phyloP scores from a whole-genome alignment of 2,888 invertebrate genomes.

The Mamestra brassicae region DNA sequence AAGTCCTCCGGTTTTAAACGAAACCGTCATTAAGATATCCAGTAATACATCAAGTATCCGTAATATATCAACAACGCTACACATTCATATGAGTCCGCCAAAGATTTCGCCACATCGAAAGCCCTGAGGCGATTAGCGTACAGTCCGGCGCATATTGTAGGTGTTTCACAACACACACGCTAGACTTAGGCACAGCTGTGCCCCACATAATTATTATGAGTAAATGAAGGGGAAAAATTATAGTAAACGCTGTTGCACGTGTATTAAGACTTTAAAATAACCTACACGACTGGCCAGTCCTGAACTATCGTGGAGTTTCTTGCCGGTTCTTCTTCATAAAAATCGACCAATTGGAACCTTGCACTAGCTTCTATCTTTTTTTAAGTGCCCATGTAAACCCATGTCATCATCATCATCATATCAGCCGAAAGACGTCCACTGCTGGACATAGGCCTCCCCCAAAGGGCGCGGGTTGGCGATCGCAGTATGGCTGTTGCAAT shows the following conservation, averaged over 20 bases:
- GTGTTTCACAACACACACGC: slow-evolving; percentile 34
- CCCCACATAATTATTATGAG: slow-evolving; percentile 41
- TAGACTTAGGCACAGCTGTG: slow-evolving; percentile 53
- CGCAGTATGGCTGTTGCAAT: too few relatives aligned
- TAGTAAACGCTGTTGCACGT: not conserved
- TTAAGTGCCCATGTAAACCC: too few relatives aligned
- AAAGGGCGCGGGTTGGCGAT: too few relatives aligned
- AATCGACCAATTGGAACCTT: too few relatives aligned
- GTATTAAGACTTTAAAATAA: not conserved
- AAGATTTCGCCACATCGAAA: slow-evolving; percentile 42
- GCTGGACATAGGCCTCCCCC: too few relatives aligned
- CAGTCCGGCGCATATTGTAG: slow-evolving; percentile 40
- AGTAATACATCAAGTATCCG: too few relatives aligned
- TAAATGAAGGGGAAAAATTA: slow-evolving; percentile 29
- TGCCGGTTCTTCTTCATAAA: too few relatives aligned
- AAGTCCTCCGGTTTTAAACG: not conserved
- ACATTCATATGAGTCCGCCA: slow-evolving; percentile 9
- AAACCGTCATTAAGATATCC: not conserved
- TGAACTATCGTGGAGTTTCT: too few relatives aligned
- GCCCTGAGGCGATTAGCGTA: slow-evolving; percentile 44
- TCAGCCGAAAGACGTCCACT: too few relatives aligned
- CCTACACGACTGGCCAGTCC: too few relatives aligned
- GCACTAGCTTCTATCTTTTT: too few relatives aligned
- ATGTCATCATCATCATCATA: too few relatives aligned
- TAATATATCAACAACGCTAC: not conserved